Percentiles rank a stretch among this genome's conserved stretches.
phyloP scores from a whole-genome alignment of 1,140 invertebrate genomes.

The Zaprionus tsacasi region DNA sequence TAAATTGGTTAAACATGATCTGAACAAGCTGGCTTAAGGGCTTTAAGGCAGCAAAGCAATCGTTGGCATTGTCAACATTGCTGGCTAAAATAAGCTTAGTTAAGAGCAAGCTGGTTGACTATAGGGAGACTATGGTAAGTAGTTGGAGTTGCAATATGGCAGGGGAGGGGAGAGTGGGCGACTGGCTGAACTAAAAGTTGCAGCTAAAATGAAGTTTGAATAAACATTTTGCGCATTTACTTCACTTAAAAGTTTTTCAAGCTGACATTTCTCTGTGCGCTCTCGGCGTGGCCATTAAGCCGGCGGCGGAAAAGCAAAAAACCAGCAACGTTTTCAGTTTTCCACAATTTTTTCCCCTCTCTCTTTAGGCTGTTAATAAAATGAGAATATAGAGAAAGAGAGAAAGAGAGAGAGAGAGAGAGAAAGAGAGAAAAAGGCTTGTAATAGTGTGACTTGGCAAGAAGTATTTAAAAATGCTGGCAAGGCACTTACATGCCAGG shows the following conservation, averaged over 20 bases:
- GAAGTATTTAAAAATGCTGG: conserved; percentile 75
- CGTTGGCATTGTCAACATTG: conserved; percentile 25
- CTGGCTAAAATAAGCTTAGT: conserved; percentile 76
- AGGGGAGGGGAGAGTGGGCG: background rate
- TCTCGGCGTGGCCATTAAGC: conserved; percentile 65
- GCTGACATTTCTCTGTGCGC: conserved; percentile 64
- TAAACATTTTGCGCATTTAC: conserved; percentile 83
- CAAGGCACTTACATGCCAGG: conserved; percentile 48
- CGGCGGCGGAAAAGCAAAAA: conserved; percentile 51
- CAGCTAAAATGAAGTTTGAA: conserved; percentile 79
- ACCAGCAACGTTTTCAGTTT: conserved; percentile 56
- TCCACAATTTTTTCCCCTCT: background rate
- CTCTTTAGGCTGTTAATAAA: conserved; percentile 50
- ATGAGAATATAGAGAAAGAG: conserved; percentile 33
- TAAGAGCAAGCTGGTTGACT: conserved; percentile 59
- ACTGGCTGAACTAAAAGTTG: conserved; percentile 50
- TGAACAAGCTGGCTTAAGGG: conserved; percentile 48
- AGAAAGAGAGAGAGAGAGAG: background rate
- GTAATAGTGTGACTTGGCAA: conserved; percentile 72
- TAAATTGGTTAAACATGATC: conserved; percentile 52
- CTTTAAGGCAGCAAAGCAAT: conserved; percentile 57
- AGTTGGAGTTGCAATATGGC: no score
- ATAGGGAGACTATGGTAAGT: background rate
- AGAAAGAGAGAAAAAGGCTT: background rate
- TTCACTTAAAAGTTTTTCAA: conserved; percentile 79